These are phyloP conservation scores for Augochlorella aurata DNA, from an alignment of 2,888 invertebrate genomes.

Conservation along the genomic window DNA sequence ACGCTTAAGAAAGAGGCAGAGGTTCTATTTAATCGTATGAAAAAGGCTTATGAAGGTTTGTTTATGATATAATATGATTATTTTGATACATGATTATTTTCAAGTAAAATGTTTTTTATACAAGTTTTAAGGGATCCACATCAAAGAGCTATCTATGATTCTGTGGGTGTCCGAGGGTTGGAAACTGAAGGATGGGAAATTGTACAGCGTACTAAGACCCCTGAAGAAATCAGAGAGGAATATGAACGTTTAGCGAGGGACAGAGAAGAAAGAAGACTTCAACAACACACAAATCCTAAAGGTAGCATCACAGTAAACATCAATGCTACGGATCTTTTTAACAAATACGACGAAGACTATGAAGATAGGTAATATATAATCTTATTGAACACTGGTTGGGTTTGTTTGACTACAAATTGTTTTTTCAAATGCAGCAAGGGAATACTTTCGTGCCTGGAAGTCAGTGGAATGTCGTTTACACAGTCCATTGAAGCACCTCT, in stretches of 20 bases:
- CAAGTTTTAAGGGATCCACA: conserved; percentile 94
- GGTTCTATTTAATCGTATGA: conserved; percentile 94
- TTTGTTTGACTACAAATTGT: conserved; percentile 8
- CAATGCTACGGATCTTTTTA: conserved; percentile 96
- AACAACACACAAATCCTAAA: conserved; percentile 95
- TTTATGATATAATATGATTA: neutral
- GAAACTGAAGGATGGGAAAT: conserved; percentile 98
- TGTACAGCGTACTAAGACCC: conserved; percentile 94
- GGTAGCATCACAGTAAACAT: conserved; percentile 93
- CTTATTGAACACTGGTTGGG: conserved; percentile 51
- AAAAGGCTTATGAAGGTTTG: conserved; percentile 95
- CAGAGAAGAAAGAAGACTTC: conserved; percentile 92
- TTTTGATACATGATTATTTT: neutral
- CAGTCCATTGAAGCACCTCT: conserved; percentile 97
- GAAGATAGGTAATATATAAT: conserved; percentile 82
- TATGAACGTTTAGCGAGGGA: conserved; percentile 94
- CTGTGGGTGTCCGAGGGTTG: conserved; percentile 89
- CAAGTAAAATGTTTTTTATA: neutral
- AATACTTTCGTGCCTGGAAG: conserved; percentile 90
- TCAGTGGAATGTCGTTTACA: conserved; percentile 95
- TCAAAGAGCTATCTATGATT: conserved; percentile 97
- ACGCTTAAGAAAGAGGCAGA: conserved; percentile 94
- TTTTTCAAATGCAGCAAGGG: conserved; percentile 76
- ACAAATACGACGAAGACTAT: conserved; percentile 89
- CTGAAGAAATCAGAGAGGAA: conserved; percentile 97